Conservation (phyloP, 64 coral and sea anemone species). For the Porites australiensis region DNA sequence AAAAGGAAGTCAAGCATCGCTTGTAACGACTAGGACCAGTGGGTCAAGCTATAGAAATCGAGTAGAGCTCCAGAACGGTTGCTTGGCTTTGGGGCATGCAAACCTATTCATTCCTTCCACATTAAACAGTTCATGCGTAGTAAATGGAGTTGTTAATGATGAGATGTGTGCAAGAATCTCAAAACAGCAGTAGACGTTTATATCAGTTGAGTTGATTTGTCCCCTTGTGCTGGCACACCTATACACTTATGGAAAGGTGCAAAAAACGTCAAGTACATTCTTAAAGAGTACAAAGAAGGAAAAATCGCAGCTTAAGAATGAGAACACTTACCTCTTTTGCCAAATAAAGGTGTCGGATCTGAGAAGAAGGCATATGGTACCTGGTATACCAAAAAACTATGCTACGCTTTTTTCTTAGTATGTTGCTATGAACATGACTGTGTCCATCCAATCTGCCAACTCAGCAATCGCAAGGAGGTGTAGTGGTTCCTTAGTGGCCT, state of each 20-base stretch:
- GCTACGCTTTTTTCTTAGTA: no score
- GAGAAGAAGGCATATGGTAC: no score
- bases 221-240: slow-evolving; percentile 53
- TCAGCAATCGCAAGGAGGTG: no score
- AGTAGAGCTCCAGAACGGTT: slow-evolving; percentile 81
- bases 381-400: no score
- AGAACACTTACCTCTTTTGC: no score
- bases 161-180: slow-evolving; percentile 44
- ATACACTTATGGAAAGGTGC: slow-evolving; percentile 71
- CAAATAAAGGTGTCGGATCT: no score
- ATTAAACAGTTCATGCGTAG: slow-evolving; percentile 55
- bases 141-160: slow-evolving; percentile 42
- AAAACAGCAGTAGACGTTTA: slow-evolving; percentile 71
- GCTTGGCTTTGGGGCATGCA: slow-evolving; percentile 62
- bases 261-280: no score
- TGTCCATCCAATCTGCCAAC: no score
- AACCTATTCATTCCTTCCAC: slow-evolving; percentile 79
- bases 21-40: slow-evolving; percentile 52
- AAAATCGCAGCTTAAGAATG: no score
- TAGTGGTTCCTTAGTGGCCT: no score
- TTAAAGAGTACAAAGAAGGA: no score
- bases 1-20: background rate
- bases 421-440: no score
- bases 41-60: slow-evolving; percentile 63
- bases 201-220: slow-evolving; percentile 52